These are phyloP conservation scores for Steatornis caripensis DNA, from an alignment of 2,113 vertebrate species.

Conservation along the genomic window DNA sequence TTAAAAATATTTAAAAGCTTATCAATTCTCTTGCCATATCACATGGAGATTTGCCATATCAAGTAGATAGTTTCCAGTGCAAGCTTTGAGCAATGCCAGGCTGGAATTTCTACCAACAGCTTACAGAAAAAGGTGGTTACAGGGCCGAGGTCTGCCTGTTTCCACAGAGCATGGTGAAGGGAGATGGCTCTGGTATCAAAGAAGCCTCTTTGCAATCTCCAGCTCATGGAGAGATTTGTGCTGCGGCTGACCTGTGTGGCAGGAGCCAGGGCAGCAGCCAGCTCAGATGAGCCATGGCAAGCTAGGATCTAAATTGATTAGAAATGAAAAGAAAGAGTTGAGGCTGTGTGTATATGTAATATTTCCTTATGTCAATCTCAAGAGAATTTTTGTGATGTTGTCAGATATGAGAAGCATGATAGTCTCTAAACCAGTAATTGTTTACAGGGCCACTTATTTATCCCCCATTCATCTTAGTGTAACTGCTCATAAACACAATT, in stretches of 20 bases:
- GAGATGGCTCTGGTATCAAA: not conserved
- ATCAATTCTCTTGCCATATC: not conserved
- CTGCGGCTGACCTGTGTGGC: not conserved
- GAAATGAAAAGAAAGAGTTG: not conserved
- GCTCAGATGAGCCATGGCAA: fast-evolving
- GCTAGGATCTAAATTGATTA: not conserved
- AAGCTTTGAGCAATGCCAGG: not conserved
- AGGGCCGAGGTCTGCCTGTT: not conserved
- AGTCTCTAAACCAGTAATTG: not conserved
- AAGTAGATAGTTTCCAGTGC: not conserved
- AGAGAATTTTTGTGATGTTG: not conserved
- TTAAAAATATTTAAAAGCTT: not conserved
- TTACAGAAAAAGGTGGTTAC: not conserved
- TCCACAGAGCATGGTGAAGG: not conserved
- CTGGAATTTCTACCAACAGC: not conserved
- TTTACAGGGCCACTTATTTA: not conserved
- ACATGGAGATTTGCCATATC: not conserved
- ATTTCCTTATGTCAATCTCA: not conserved
- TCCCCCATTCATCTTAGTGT: not conserved
- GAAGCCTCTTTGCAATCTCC: not conserved
- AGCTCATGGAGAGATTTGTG: fast-evolving
- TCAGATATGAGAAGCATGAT: not conserved
- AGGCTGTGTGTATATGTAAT: fast-evolving
- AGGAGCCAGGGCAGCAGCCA: not conserved
- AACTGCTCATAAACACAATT: not conserved